Evolutionary conservation across 2,113 vertebrate species (phyloP).

Genomic region (Rhombomys opimus): DNA sequence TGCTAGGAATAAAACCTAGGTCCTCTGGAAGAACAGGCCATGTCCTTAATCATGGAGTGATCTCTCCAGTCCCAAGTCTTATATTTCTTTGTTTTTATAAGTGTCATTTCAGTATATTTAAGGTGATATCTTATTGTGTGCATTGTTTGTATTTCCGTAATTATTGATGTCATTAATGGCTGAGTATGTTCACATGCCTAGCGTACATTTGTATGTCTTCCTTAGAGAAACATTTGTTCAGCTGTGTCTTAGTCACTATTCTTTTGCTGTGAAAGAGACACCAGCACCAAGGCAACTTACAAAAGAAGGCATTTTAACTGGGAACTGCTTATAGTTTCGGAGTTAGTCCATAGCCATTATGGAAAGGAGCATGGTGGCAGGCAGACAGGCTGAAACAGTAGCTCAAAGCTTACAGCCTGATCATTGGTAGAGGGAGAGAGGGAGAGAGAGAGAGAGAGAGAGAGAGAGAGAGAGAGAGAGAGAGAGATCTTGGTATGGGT

Average conservation of each 20-base stretch:
- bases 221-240: not conserved
- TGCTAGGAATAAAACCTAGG: not conserved
- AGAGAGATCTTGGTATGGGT: not conserved
- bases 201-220: not conserved
- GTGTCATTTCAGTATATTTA: not conserved
- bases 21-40: not conserved
- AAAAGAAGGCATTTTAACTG: not conserved
- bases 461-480: not conserved
- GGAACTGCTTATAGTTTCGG: not conserved
- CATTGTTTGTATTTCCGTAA: not conserved
- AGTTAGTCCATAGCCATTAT: not conserved
- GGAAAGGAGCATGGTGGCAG: not conserved
- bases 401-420: not conserved
- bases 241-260: not conserved
- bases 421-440: too few relatives aligned
- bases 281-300: not conserved
- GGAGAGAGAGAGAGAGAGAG: too few relatives aligned
- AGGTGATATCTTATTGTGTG: not conserved
- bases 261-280: not conserved
- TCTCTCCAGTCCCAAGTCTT: not conserved
- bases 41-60: not conserved
- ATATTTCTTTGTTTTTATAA: not conserved
- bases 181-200: not conserved
- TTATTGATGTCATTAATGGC: not conserved
- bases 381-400: not conserved